Percentiles rank a stretch among this genome's conserved stretches.
Conservation (phyloP, 2,888 invertebrate genomes). For the Napeogenes inachia region DNA sequence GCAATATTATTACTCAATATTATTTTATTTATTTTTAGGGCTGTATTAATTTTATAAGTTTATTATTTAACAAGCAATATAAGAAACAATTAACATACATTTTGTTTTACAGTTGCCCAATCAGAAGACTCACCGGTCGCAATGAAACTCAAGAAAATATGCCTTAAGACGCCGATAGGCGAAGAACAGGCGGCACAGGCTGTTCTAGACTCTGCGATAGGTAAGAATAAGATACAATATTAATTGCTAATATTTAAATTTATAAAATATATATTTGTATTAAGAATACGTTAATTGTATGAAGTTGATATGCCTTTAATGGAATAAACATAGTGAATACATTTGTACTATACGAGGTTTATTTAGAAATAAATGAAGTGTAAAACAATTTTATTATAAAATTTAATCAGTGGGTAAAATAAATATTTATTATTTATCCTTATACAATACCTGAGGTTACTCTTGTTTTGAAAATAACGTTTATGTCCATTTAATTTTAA, state of each 20-base stretch:
- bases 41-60: not conserved
- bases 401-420: too few relatives aligned
- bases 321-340: too few relatives aligned
- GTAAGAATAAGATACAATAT: constrained; percentile 48
- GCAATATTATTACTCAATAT: too few relatives aligned
- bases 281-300: not conserved
- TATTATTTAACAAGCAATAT: constrained; percentile 1
- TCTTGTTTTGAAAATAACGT: too few relatives aligned
- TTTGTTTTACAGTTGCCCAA: constrained; percentile 79
- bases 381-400: too few relatives aligned
- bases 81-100: constrained; percentile 8
- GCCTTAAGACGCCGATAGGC: constrained; percentile 83
- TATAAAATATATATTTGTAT: not conserved
- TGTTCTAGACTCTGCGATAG: constrained; percentile 81
- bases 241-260: not conserved
- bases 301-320: too few relatives aligned
- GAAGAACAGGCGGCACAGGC: constrained; percentile 83
- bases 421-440: too few relatives aligned
- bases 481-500: too few relatives aligned
- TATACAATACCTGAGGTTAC: too few relatives aligned
- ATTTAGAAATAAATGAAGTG: too few relatives aligned
- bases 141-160: constrained; percentile 84
- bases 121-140: constrained; percentile 82
- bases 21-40: too few relatives aligned
- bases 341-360: too few relatives aligned